These are phyloP conservation scores for Bombyx mandarina DNA, from an alignment of 1,140 invertebrate genomes.

Conservation along the genomic window DNA sequence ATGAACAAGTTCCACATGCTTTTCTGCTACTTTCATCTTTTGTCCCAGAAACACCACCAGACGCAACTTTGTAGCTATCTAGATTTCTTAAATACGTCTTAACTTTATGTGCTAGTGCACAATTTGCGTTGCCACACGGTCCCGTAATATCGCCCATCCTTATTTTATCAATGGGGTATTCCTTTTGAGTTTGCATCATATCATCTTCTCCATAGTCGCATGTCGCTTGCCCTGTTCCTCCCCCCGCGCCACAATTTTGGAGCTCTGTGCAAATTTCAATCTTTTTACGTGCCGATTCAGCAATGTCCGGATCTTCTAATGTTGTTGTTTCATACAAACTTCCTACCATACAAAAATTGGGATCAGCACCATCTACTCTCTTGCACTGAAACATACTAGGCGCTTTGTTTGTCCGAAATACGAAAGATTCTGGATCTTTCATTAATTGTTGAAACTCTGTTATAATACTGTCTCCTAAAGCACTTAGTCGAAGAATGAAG, in stretches of 20 bases:
- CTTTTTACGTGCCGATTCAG: constrained; percentile 31
- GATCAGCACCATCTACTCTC: constrained; percentile 49
- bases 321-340: constrained; percentile 58
- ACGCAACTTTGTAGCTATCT: constrained; percentile 48
- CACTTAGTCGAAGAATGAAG: constrained; percentile 51
- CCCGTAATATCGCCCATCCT: constrained; percentile 60
- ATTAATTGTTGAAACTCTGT: constrained; percentile 60
- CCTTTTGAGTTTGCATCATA: constrained; percentile 21
- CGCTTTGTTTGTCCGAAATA: constrained; percentile 60
- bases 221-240: constrained; percentile 16
- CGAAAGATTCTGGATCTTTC: constrained; percentile 52
- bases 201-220: constrained; percentile 20
- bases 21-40: constrained; percentile 31
- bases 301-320: constrained; percentile 48
- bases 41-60: constrained; percentile 25
- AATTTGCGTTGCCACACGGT: constrained; percentile 58
- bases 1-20: constrained; percentile 52
- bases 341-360: constrained; percentile 59
- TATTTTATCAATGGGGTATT: constrained; percentile 53
- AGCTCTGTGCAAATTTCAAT: constrained; percentile 57
- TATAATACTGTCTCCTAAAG: constrained; percentile 52
- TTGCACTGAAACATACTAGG: constrained; percentile 60
- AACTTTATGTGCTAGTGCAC: constrained; percentile 55
- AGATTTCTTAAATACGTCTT: constrained; percentile 54
- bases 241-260: constrained; percentile 40